Evolutionary conservation across 2,888 invertebrate genomes (phyloP), one percentile per base, ranked within the genome.

Genomic region (Bhutanitis thaidina): DNA sequence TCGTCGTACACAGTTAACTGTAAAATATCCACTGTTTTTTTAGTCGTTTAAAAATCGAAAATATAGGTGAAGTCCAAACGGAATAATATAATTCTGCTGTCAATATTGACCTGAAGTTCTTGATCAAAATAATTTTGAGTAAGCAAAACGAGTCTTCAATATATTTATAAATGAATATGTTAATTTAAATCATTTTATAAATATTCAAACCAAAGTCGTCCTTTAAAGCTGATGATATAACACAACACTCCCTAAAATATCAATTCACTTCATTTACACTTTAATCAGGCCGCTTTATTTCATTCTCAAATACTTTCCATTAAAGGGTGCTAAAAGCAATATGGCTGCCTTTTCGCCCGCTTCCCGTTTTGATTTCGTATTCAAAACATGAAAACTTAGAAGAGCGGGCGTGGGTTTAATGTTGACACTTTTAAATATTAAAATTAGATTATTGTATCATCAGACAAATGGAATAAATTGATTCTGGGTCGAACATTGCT

Each of bases 261-360:
- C 75, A 81, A 79, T 77, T 78, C 71, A 68, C 66, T 74, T 80
- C 72, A 83, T 83, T 82, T 81, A 73, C 81, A 80, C 78, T 74
- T 78, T 79, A 82, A 81, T 81, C 74, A 75, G 72, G 64, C 56
- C 60, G 68, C 64, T 73, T 73, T 62, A 74, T 76, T 79, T 78
- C 77, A 77, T 74, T 76, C 73, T 63, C 64, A 69, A 61, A 64
- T 62, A 60, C 67, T 74, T 70, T 74, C 75, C 75, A 77, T 81
- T 83, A 87, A 84, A 84, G 83, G 83, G 80, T 79, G 78, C 73
- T 84, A 82, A 84, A 81, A 85, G 81, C 83, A 85, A 80, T 58
- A 86, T 83, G 83, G 84, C 82, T 61, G 77, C 72, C 74, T 72
- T 71, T 77, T 71, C 71, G 71, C 69, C 69, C 72, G 67, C 61